Conservation (phyloP, 2,888 invertebrate species). For the Ypsolopha scabrella region DNA sequence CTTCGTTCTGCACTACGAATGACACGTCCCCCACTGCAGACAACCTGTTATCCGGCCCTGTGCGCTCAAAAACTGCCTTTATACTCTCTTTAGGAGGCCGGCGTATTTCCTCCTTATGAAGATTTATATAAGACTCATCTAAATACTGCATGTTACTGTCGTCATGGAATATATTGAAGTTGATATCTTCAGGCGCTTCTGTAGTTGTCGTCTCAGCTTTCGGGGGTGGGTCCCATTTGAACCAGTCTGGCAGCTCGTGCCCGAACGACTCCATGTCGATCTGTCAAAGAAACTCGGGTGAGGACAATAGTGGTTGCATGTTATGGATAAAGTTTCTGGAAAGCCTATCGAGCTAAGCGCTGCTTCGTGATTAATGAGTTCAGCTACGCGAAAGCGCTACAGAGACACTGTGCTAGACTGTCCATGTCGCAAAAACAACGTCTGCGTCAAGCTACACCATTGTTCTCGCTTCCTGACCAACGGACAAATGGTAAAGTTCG, state of each 20-base stretch:
- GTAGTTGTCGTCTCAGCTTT: slow-evolving; percentile 56
- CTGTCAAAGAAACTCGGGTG: slow-evolving; percentile 23
- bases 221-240: slow-evolving; percentile 59
- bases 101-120: slow-evolving; percentile 59
- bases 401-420: slow-evolving; percentile 9
- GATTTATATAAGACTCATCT: slow-evolving; percentile 57
- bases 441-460: slow-evolving; percentile 43
- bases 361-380: slow-evolving; percentile 61
- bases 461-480: slow-evolving; percentile 22
- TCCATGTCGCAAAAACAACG: slow-evolving; percentile 40
- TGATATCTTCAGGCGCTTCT: slow-evolving; percentile 44
- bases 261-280: slow-evolving; percentile 53
- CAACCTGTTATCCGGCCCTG: slow-evolving; percentile 51
- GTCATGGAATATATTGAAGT: slow-evolving; percentile 56
- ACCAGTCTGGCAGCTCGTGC: slow-evolving; percentile 54
- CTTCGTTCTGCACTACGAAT: slow-evolving; percentile 72
- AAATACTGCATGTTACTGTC: slow-evolving; percentile 57
- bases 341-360: slow-evolving; percentile 44
- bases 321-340: slow-evolving; percentile 19
- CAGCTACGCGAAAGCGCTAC: slow-evolving; percentile 31
- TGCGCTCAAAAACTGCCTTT: slow-evolving; percentile 45
- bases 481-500: background rate
- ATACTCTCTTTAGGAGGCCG: slow-evolving; percentile 46
- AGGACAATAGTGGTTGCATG: background rate
- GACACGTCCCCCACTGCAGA: slow-evolving; percentile 64